Conservation (phyloP, 1,140 invertebrate genomes). For the Penaeus vannamei region DNA sequence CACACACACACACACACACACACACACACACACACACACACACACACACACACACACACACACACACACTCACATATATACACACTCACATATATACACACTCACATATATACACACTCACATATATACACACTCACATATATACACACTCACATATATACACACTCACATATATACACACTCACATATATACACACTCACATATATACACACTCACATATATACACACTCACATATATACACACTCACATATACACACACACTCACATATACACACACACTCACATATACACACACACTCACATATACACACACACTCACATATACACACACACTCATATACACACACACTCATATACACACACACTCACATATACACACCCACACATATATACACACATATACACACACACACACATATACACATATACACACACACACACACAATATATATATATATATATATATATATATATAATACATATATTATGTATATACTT, state of each 20-base stretch:
- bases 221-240: slow-evolving; percentile 18
- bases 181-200: not conserved
- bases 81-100: slow-evolving; percentile 18
- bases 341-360: not conserved
- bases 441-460: no score
- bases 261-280: slow-evolving; percentile 8
- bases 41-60: slow-evolving; percentile 2
- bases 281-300: not conserved
- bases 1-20: no score
- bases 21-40: not conserved
- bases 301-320: not conserved
- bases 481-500: no score
- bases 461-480: no score
- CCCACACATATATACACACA: slow-evolving; percentile 1
- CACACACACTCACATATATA: slow-evolving; percentile 11
- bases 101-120: not conserved
- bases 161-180: no score
- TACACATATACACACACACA: no score
- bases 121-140: not conserved
- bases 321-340: not conserved
- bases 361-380: not conserved
- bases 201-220: not conserved
- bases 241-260: slow-evolving; percentile 11
- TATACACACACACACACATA: no score
- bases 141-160: no score